Conservation (phyloP, 2,888 invertebrate genomes). For the Dugesia japonica region DNA sequence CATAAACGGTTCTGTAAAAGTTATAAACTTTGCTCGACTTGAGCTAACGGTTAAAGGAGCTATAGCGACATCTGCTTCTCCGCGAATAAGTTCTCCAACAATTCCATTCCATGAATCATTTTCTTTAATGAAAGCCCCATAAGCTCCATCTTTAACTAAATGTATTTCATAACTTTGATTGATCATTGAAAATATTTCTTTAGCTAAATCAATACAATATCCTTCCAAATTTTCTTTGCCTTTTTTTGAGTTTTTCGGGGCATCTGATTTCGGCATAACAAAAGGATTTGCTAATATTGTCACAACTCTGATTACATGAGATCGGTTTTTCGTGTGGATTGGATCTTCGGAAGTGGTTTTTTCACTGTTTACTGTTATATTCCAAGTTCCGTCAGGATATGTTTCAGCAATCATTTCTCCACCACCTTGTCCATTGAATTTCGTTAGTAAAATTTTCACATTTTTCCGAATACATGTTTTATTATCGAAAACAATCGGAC, state of each 20-base stretch:
- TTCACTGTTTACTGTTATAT: neutral
- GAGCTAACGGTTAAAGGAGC: slow-evolving; percentile 36
- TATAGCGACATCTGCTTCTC: slow-evolving; percentile 33
- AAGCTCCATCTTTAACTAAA: slow-evolving; percentile 68
- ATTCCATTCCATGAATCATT: slow-evolving; percentile 66
- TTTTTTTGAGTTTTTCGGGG: neutral
- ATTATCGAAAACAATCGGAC: neutral
- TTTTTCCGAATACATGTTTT: slow-evolving; percentile 14
- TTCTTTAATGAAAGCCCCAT: slow-evolving; percentile 56
- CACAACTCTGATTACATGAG: slow-evolving; percentile 16
- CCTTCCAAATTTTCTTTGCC: slow-evolving; percentile 54
- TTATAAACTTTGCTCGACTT: slow-evolving; percentile 32
- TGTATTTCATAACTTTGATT: slow-evolving; percentile 70
- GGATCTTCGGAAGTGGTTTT: neutral
- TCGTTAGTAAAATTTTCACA: neutral
- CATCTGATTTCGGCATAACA: neutral
- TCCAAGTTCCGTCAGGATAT: neutral
- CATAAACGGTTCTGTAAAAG: slow-evolving; percentile 36
- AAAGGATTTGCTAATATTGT: slow-evolving; percentile 26
- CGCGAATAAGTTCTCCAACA: slow-evolving; percentile 52
- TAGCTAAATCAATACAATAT: slow-evolving; percentile 75
- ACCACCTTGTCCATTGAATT: slow-evolving; percentile 22
- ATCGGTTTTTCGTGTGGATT: neutral
- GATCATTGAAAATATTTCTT: slow-evolving; percentile 62
- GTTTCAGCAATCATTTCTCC: neutral